These are phyloP conservation scores for Exephanes ischioxanthus DNA, from an alignment of 2,888 invertebrate genomes.

Conservation along the genomic window DNA sequence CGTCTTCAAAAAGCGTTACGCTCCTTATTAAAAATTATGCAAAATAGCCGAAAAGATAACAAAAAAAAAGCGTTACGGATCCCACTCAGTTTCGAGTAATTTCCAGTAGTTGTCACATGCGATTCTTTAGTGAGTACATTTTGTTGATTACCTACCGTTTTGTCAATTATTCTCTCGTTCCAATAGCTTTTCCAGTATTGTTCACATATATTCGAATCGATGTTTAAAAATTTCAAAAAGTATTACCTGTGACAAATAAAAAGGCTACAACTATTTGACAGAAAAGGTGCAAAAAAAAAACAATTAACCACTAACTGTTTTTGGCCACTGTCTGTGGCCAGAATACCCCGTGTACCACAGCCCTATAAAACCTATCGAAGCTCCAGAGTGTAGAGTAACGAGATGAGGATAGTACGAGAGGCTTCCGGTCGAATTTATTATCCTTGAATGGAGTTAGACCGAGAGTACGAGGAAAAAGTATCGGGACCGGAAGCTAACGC, in stretches of 20 bases:
- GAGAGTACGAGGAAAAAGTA: conserved; percentile 1
- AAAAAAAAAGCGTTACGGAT: not conserved
- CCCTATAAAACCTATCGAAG: not conserved
- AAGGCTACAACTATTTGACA: not conserved
- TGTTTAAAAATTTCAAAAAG: not conserved
- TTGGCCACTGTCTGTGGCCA: not conserved
- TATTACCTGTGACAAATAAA: not conserved
- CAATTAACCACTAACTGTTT: not conserved
- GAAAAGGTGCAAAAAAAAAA: not conserved
- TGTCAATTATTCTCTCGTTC: not conserved
- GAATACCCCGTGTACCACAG: not conserved
- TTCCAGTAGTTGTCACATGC: not conserved
- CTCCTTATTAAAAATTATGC: not conserved
- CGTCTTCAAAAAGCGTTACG: not conserved
- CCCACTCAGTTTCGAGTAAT: not conserved
- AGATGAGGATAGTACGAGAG: conserved; percentile 69
- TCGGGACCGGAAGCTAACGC: conserved; percentile 33
- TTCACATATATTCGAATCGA: not conserved
- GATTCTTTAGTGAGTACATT: not conserved
- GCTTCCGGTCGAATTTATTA: conserved; percentile 30
- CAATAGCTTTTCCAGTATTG: not conserved
- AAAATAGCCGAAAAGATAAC: not conserved
- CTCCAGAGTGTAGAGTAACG: conserved; percentile 64
- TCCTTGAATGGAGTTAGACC: not conserved
- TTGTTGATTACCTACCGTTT: not conserved